Evolutionary conservation across 2,888 invertebrate species (phyloP).

Genomic region (Dynastes grantii): DNA sequence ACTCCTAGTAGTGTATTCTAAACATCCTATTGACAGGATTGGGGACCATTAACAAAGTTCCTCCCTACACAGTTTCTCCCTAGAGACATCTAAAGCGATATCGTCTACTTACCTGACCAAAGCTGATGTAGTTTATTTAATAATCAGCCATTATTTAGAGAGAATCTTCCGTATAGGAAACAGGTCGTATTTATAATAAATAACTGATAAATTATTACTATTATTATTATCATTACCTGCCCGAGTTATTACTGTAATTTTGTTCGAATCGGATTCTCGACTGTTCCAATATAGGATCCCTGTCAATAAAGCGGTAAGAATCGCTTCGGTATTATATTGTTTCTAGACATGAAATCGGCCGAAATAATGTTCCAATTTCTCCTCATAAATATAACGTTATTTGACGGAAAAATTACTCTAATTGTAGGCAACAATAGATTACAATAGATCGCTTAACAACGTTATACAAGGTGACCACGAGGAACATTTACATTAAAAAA

Average conservation of each 20-base stretch:
- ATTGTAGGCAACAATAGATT: background rate
- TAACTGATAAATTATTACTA: conserved; percentile 31
- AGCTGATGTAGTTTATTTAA: conserved; percentile 25
- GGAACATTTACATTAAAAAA: background rate
- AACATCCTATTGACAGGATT: conserved; percentile 13
- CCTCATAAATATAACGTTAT: conserved; percentile 24
- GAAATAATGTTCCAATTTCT: conserved; percentile 37
- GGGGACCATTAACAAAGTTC: background rate
- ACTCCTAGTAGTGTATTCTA: background rate
- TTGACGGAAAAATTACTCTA: conserved; percentile 29
- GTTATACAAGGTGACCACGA: background rate
- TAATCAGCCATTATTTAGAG: conserved; percentile 24
- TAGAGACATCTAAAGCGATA: conserved; percentile 8
- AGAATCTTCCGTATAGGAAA: conserved; percentile 16
- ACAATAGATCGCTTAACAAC: background rate
- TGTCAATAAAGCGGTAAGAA: conserved; percentile 20
- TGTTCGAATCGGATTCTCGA: conserved; percentile 25
- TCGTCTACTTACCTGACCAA: conserved; percentile 3
- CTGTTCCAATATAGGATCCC: conserved; percentile 30
- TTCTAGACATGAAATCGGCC: conserved; percentile 40
- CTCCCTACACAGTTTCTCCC: background rate
- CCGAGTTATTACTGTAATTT: conserved; percentile 24
- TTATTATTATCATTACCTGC: conserved; percentile 31
- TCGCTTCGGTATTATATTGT: conserved; percentile 34
- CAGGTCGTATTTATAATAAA: conserved; percentile 33